Percentiles rank a stretch among this genome's conserved stretches.
phyloP scores from a whole-genome alignment of 1,140 invertebrate genomes.

The Diuraphis noxia region DNA sequence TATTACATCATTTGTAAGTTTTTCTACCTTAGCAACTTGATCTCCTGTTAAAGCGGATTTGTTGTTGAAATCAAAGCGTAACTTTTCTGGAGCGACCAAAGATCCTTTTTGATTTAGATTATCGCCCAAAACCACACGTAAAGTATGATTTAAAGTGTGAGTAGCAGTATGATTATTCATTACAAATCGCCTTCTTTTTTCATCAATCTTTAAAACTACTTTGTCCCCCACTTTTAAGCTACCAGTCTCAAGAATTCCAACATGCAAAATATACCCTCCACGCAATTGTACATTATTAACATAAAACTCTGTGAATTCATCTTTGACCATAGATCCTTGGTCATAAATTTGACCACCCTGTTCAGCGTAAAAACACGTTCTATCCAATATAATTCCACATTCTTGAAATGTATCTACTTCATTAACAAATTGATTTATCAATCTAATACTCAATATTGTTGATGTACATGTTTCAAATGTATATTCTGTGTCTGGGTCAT shows the following conservation, averaged over 20 bases:
- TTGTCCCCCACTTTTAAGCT: constrained; percentile 83
- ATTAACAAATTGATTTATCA: constrained; percentile 84
- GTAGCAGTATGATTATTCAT: constrained; percentile 99
- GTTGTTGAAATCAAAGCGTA: constrained; percentile 96
- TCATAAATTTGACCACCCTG: constrained; percentile 98
- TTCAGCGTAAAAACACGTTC: constrained; percentile 95
- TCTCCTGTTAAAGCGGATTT: constrained; percentile 85
- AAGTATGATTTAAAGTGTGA: constrained; percentile 93
- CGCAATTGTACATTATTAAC: constrained; percentile 95
- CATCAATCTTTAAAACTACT: constrained; percentile 82
- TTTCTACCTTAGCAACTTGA: constrained; percentile 87
- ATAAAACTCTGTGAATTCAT: constrained; percentile 67
- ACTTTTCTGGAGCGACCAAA: constrained; percentile 94
- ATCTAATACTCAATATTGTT: constrained; percentile 73
- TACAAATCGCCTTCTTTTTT: constrained; percentile 76
- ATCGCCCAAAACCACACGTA: constrained; percentile 84
- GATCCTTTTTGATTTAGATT: constrained; percentile 97
- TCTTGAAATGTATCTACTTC: constrained; percentile 81
- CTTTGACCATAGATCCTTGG: constrained; percentile 86
- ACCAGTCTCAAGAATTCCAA: constrained; percentile 83
- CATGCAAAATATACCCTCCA: constrained; percentile 94
- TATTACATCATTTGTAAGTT: constrained; percentile 77
- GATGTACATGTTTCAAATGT: constrained; percentile 68
- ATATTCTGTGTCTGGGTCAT: constrained; percentile 39
- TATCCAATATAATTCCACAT: constrained; percentile 90